Conservation (phyloP, 2,113 vertebrate genomes). For the Nothobranchius furzeri region DNA sequence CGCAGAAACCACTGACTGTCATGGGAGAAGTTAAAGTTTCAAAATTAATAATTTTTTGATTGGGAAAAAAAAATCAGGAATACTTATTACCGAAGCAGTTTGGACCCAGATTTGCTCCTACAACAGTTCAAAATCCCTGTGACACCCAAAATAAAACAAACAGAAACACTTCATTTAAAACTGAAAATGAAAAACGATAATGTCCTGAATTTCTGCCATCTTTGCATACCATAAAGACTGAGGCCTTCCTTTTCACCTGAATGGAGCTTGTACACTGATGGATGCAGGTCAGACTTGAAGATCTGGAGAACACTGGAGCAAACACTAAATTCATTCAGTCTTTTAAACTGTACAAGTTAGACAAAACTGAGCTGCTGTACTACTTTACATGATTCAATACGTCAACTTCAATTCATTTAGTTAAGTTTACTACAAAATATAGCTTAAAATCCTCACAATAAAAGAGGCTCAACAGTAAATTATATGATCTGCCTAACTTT, state of each 20-base stretch:
- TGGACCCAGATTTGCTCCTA: slow-evolving; percentile 78
- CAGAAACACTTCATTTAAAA: too few relatives aligned
- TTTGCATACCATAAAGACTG: slow-evolving; percentile 87
- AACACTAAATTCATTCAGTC: slow-evolving; percentile 9
- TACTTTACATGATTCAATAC: not conserved
- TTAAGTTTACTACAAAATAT: too few relatives aligned
- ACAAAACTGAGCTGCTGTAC: not conserved
- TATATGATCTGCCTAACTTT: not conserved
- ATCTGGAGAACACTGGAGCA: slow-evolving; percentile 90
- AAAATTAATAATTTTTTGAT: not conserved
- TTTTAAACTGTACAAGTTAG: not conserved
- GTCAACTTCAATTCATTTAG: not conserved
- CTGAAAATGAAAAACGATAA: not conserved
- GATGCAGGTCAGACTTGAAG: slow-evolving; percentile 96
- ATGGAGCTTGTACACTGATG: slow-evolving; percentile 93
- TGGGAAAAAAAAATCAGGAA: not conserved
- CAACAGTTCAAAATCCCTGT: slow-evolving; percentile 79
- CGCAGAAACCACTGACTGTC: slow-evolving; percentile 89
- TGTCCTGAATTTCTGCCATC: not conserved
- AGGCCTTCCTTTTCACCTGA: slow-evolving; percentile 94
- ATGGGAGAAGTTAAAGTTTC: not conserved
- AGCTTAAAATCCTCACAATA: not conserved
- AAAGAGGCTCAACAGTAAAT: not conserved
- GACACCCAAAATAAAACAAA: too few relatives aligned
- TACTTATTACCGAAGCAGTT: slow-evolving; percentile 71